phyloP scores from a whole-genome alignment of 2,797 vertebrate genomes.

The Leuciscus waleckii region DNA sequence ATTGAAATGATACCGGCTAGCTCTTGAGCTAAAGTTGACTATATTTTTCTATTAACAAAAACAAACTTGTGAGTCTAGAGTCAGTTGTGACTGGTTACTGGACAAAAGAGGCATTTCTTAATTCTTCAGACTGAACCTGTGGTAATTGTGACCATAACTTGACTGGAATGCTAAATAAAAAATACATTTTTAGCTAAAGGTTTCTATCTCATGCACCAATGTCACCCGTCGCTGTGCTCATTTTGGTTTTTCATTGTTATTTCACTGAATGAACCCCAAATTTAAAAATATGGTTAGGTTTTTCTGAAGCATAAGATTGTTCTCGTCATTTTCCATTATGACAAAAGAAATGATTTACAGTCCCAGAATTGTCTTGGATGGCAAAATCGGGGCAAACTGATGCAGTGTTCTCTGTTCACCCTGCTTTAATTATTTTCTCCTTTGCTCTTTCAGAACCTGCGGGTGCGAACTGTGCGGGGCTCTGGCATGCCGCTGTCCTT shows the following conservation, averaged over 20 bases:
- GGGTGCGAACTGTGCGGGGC: slow-evolving; percentile 88
- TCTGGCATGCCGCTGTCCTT: slow-evolving; percentile 86
- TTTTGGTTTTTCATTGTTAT: background rate
- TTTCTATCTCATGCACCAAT: background rate
- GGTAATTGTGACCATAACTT: background rate
- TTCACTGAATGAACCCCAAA: background rate
- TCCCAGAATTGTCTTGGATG: background rate
- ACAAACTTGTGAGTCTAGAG: background rate
- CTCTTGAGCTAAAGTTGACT: background rate
- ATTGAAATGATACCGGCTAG: background rate
- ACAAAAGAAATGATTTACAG: background rate
- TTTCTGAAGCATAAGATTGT: background rate
- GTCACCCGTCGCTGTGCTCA: background rate
- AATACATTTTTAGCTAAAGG: background rate
- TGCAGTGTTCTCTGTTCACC: background rate
- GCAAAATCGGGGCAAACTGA: background rate
- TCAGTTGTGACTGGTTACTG: background rate
- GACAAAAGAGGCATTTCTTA: background rate
- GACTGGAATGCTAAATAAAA: background rate
- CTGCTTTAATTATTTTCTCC: background rate
- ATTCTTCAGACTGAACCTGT: background rate
- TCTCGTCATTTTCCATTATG: background rate
- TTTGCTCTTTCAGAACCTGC: slow-evolving; percentile 83
- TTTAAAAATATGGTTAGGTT: background rate
- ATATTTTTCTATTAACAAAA: background rate